phyloP scores from a whole-genome alignment of 2,797 vertebrate species.

The Enteromius anoplus region DNA sequence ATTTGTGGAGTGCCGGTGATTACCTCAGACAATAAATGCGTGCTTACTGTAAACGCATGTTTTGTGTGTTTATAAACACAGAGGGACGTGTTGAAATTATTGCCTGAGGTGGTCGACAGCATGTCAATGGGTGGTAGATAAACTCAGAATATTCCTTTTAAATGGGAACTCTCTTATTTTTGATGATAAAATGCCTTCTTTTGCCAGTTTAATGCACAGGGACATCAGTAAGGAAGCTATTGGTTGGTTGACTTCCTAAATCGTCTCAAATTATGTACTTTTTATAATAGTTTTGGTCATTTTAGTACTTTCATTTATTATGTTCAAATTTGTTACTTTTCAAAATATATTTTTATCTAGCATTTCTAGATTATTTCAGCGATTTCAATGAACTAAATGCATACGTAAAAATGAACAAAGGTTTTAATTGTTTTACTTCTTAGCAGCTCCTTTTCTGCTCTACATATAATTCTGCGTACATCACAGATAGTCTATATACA shows the following conservation, averaged over 20 bases:
- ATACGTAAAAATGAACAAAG: background rate
- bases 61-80: constrained; percentile 22
- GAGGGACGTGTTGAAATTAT: constrained; percentile 18
- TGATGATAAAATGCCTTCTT: background rate
- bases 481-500: background rate
- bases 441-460: background rate
- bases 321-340: background rate
- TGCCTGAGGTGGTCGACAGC: background rate
- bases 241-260: background rate
- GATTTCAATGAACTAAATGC: background rate
- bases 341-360: background rate
- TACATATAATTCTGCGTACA: background rate
- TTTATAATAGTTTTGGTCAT: background rate
- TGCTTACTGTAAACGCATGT: constrained; percentile 37
- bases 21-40: constrained; percentile 30
- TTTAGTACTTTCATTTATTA: background rate
- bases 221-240: background rate
- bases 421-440: background rate
- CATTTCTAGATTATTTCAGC: background rate
- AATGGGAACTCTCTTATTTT: too few species aligned
- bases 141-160: background rate
- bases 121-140: background rate
- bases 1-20: constrained; percentile 1
- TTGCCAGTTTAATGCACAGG: background rate
- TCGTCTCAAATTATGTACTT: background rate